phyloP scores from a whole-genome alignment of 2,797 vertebrate genomes.

The Nothura maculosa region DNA sequence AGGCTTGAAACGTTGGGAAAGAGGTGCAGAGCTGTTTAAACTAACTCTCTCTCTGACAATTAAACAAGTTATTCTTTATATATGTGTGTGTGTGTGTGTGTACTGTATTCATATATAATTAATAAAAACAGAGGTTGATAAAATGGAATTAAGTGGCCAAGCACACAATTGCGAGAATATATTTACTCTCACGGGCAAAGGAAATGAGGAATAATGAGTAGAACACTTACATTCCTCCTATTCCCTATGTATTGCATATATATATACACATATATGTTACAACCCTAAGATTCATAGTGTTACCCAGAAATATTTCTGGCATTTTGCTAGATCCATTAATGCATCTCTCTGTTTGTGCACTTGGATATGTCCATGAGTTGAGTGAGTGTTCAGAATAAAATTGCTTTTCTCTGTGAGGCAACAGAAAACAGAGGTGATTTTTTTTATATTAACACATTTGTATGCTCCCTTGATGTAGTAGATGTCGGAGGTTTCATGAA shows the following conservation, averaged over 20 bases:
- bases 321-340: background rate
- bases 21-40: background rate
- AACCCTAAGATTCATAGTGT: background rate
- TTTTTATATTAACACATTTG: background rate
- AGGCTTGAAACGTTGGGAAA: background rate
- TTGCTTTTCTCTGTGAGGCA: constrained; percentile 21
- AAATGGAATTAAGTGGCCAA: background rate
- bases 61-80: background rate
- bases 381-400: constrained; percentile 48
- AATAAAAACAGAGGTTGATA: background rate
- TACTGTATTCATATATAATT: background rate
- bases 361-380: constrained; percentile 29
- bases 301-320: constrained; percentile 20
- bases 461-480: background rate
- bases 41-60: background rate
- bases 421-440: constrained; percentile 52
- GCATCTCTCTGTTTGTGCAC: background rate
- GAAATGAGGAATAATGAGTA: background rate
- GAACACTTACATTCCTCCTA: constrained; percentile 7
- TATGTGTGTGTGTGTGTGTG: background rate
- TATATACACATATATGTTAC: background rate
- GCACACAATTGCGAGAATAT: background rate
- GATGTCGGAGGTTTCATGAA: constrained; percentile 3
- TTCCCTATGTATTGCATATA: background rate
- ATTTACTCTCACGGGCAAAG: background rate